These are phyloP conservation scores for Genyomyrus donnyi DNA, from an alignment of 2,113 vertebrate species.

Conservation along the genomic window DNA sequence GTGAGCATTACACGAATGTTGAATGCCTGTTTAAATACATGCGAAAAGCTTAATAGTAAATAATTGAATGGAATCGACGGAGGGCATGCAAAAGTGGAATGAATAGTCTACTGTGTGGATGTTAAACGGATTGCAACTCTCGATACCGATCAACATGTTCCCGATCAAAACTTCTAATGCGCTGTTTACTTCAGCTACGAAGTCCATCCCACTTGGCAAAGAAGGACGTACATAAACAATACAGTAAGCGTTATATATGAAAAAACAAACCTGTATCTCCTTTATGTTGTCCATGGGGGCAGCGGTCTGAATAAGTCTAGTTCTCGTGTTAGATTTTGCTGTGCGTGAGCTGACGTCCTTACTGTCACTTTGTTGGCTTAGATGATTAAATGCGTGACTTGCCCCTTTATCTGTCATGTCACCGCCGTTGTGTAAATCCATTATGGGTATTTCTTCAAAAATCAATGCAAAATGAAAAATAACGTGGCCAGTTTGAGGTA, in stretches of 20 bases:
- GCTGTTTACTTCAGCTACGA: neutral
- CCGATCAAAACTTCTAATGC: neutral
- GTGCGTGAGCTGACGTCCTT: constrained; percentile 44
- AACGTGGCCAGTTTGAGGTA: neutral
- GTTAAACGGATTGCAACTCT: neutral
- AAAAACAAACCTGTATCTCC: constrained; percentile 56
- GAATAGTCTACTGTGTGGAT: neutral
- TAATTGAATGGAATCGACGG: neutral
- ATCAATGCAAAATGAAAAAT: neutral
- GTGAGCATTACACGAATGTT: neutral
- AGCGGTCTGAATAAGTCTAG: constrained; percentile 29
- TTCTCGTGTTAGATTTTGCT: constrained; percentile 49
- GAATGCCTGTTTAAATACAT: neutral
- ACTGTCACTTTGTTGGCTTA: neutral
- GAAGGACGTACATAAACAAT: neutral
- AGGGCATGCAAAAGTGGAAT: neutral
- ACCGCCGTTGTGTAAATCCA: neutral
- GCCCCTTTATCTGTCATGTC: neutral
- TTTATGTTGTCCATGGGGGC: constrained; percentile 40
- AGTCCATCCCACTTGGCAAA: neutral
- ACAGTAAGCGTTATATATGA: neutral
- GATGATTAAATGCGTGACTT: neutral
- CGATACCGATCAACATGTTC: neutral
- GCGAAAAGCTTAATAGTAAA: neutral
- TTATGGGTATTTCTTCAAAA: neutral